Base-by-base conservation (phyloP, 2,797 vertebrate species). In the Xyrichtys novacula region DNA sequence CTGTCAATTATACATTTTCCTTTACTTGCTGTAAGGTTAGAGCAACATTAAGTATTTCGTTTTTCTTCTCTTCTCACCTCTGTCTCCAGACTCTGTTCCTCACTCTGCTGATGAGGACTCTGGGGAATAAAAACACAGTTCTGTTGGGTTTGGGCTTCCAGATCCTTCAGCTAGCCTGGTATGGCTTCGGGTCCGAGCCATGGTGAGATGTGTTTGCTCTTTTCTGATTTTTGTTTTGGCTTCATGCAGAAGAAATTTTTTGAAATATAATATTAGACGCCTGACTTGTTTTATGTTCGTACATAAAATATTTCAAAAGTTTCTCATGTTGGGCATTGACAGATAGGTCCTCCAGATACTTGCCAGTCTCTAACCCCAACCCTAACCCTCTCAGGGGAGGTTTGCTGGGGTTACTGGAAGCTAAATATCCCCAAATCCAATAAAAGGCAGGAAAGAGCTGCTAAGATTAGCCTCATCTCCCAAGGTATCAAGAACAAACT, bases 121-220 rank as follows among this genome's bases (percentile, higher is more conserved):
- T 98, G 76, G 97, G 97, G n/a, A 97, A 96, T 79, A 99, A 98
- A 89, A 98, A 97, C 75, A 98, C 97, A 0, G 95, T 99, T 71
- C 95, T 99, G 17, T 88, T 99, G 86, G 97, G 97, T 47, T 90
- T 98, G 73, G 95, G 95, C 39, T 98, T 98, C 90, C 97, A 98
- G 46, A 95, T 96, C 61, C 86, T 97, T 61, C 97, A 98, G 85
- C 76, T 98, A 85, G 93, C 94, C 81, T 98, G 97, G 96, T 98
- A 98, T 26, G 96, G 96, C 74, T 94, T 97, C 60, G 97, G 96
- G 83, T 96, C 96, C n/a, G 96, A 96, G 84, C 89, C 95, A 76
- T 98, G 97, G 97, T 98, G 93, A 95, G 96, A 68, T 62, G 23
- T 80, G 17, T 36, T 26, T 53, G 22, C 60, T 46, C 22, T 65